Percentiles rank a stretch among this genome's conserved stretches.
Evolutionary conservation across 1,140 invertebrate genomes (phyloP).

Genomic region (Drosophila ficusphila): DNA sequence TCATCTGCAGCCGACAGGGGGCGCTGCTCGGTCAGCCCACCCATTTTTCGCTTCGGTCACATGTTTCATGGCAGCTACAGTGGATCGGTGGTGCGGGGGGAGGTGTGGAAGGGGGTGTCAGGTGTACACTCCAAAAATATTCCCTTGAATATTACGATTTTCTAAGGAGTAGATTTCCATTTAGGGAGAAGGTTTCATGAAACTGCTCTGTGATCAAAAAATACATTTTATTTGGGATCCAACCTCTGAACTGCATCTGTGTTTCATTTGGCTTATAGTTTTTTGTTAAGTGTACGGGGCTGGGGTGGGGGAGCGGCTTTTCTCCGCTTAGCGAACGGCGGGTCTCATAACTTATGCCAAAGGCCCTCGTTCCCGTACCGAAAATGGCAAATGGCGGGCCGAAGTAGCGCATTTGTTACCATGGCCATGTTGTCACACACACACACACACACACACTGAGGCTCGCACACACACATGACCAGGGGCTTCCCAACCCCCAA

Average conservation of each 20-base stretch:
- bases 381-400: constrained; percentile 65
- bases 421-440: constrained; percentile 68
- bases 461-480: constrained; percentile 9
- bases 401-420: constrained; percentile 72
- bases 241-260: no score
- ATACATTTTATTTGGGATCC: no score
- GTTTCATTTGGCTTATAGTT: no score
- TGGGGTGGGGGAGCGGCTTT: background rate
- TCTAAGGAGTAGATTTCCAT: no score
- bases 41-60: constrained; percentile 59
- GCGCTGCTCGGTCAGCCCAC: constrained; percentile 35
- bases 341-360: constrained; percentile 74
- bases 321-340: background rate
- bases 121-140: background rate
- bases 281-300: background rate
- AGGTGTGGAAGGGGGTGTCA: background rate
- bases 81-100: constrained; percentile 15
- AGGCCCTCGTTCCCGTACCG: constrained; percentile 28
- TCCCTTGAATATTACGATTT: no score
- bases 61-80: constrained; percentile 78
- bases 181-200: no score
- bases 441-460: constrained; percentile 31
- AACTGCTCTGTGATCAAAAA: no score
- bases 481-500: constrained; percentile 1
- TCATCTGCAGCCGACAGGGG: constrained; percentile 73